These are phyloP conservation scores for Hecatera dysodea DNA, from an alignment of 2,888 invertebrate genomes.

Conservation along the genomic window DNA sequence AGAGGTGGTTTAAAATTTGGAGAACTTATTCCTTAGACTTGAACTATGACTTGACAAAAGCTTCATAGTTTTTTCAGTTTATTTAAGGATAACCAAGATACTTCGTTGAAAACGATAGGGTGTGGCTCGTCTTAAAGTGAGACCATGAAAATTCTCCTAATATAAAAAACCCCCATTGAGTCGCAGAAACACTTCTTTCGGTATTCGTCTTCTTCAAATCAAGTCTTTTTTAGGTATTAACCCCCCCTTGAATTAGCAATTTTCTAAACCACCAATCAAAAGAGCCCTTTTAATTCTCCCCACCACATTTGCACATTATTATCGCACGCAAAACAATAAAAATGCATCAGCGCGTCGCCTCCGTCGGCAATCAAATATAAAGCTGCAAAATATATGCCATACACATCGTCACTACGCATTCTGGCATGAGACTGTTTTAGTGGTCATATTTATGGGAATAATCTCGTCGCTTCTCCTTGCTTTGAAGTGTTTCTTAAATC, in stretches of 20 bases:
- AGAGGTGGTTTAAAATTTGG: slow-evolving; percentile 19
- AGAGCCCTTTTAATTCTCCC: slow-evolving; percentile 25
- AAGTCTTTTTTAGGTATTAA: no score
- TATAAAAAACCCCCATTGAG: neutral
- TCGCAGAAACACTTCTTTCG: neutral
- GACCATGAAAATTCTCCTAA: neutral
- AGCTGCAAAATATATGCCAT: slow-evolving; percentile 89
- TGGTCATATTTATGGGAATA: slow-evolving; percentile 39
- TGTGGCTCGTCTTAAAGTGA: neutral
- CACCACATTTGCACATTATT: slow-evolving; percentile 59
- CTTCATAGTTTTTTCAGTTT: neutral
- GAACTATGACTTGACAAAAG: neutral
- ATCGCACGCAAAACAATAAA: slow-evolving; percentile 86
- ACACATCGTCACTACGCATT: slow-evolving; percentile 73
- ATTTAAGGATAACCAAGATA: neutral
- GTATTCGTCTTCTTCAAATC: neutral
- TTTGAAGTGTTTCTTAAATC: slow-evolving; percentile 3
- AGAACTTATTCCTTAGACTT: neutral
- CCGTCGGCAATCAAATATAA: slow-evolving; percentile 81
- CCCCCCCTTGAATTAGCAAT: no score
- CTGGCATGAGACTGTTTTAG: slow-evolving; percentile 60
- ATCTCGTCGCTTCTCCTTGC: slow-evolving; percentile 16
- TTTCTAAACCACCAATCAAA: slow-evolving; percentile 44
- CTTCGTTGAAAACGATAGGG: neutral
- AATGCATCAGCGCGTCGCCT: slow-evolving; percentile 82